Conservation (phyloP, 2,888 invertebrate genomes). For the Drosophila falleni region DNA sequence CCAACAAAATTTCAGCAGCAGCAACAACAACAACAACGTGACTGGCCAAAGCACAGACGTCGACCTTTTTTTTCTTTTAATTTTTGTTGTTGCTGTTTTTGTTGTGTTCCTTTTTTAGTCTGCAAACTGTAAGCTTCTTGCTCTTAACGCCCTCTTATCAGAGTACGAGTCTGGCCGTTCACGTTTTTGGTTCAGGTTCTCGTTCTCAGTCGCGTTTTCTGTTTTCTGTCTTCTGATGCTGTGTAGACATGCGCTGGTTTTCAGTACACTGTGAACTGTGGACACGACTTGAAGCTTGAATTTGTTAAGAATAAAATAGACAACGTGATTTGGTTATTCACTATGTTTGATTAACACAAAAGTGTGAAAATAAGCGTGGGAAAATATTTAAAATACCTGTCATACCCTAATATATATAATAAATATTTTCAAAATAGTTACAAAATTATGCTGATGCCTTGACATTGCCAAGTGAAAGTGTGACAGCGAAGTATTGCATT, state of each 20-base stretch:
- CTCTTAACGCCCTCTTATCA: constrained; percentile 67
- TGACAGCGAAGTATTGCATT: constrained; percentile 7
- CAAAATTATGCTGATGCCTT: constrained; percentile 39
- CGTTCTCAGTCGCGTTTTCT: constrained; percentile 2
- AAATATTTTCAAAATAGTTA: not conserved
- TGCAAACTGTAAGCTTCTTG: constrained; percentile 50
- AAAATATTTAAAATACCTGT: not conserved
- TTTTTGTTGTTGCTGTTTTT: not conserved
- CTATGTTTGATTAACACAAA: constrained; percentile 21
- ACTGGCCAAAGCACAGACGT: constrained; percentile 41
- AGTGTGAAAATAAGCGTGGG: constrained; percentile 34
- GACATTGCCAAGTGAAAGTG: constrained; percentile 32
- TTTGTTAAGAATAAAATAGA: constrained; percentile 1
- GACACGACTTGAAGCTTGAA: constrained; percentile 51
- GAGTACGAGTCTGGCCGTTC: constrained; percentile 14
- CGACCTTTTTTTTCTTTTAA: constrained; percentile 18
- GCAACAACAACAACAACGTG: constrained; percentile 35
- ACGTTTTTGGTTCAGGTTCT: constrained; percentile 32
- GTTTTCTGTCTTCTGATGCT: constrained; percentile 51
- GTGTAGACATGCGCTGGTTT: constrained; percentile 61
- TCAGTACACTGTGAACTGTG: constrained; percentile 67
- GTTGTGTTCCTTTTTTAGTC: constrained; percentile 28
- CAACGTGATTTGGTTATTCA: constrained; percentile 21
- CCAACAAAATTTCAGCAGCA: constrained; percentile 22
- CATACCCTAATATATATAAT: not conserved